Conservation (phyloP, 2,797 vertebrate genomes). For the Erpetoichthys calabaricus region DNA sequence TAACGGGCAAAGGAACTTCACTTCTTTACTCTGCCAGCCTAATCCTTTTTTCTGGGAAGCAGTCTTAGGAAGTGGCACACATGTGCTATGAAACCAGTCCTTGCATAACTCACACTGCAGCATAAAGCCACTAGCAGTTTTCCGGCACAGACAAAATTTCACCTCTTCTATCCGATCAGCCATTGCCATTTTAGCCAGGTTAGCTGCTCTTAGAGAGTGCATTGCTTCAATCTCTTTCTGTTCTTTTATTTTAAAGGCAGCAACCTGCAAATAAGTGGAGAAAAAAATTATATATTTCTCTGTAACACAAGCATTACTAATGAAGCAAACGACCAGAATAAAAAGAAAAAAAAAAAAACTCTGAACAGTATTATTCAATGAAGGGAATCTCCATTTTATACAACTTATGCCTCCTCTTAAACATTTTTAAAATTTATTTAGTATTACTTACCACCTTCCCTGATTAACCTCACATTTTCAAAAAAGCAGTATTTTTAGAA, state of each 20-base stretch:
- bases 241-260: constrained; percentile 84
- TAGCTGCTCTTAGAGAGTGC: constrained; percentile 80
- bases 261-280: constrained; percentile 42
- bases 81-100: constrained; percentile 95
- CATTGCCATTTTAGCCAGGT: constrained; percentile 93
- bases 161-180: constrained; percentile 92
- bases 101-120: constrained; percentile 95
- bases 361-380: too few species aligned
- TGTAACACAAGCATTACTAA: constrained; percentile 7
- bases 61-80: constrained; percentile 84
- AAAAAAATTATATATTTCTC: not conserved
- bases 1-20: constrained; percentile 88
- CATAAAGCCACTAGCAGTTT: constrained; percentile 91
- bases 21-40: constrained; percentile 86
- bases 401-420: too few species aligned
- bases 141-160: constrained; percentile 93
- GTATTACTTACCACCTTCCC: not conserved
- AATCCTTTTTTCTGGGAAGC: constrained; percentile 77
- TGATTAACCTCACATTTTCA: not conserved
- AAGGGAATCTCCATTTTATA: too few species aligned
- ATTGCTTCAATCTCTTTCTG: constrained; percentile 89
- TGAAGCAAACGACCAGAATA: constrained; percentile 13
- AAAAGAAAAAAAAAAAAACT: not conserved
- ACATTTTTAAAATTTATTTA: too few species aligned
- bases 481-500: not conserved